Percentiles rank a stretch among this genome's conserved stretches.
Conservation (phyloP, 1,140 invertebrate genomes). For the Formica exsecta region DNA sequence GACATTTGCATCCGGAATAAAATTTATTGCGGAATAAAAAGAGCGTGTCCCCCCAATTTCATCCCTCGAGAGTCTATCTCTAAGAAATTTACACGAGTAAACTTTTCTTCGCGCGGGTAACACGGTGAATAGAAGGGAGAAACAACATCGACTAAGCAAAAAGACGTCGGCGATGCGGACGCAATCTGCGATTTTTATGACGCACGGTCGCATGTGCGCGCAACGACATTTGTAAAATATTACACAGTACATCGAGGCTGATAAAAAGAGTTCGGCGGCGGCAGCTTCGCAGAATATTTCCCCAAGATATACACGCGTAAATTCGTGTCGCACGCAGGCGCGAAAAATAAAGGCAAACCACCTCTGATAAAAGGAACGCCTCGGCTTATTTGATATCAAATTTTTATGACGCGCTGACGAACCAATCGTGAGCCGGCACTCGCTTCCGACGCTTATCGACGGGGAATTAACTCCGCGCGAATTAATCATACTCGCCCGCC, state of each 20-base stretch:
- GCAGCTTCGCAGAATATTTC: constrained; percentile 15
- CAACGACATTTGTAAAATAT: constrained; percentile 64
- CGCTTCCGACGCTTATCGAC: constrained; percentile 57
- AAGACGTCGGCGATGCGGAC: constrained; percentile 30
- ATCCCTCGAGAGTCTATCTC: neutral
- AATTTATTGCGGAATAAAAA: constrained; percentile 56
- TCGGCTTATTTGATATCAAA: neutral
- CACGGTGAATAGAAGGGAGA: constrained; percentile 3
- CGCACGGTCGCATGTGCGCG: constrained; percentile 55
- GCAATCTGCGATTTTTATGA: constrained; percentile 64
- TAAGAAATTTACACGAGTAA: constrained; percentile 53
- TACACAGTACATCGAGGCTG: constrained; percentile 35
- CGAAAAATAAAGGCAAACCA: neutral
- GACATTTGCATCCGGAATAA: constrained; percentile 40
- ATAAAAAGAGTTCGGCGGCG: neutral
- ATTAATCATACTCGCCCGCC: constrained; percentile 76
- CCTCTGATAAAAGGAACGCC: neutral
- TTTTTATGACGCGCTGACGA: constrained; percentile 20
- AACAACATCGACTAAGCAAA: constrained; percentile 35
- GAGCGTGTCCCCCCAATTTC: constrained; percentile 14
- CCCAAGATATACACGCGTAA: constrained; percentile 42
- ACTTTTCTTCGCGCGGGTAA: constrained; percentile 12
- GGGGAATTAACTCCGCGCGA: constrained; percentile 54
- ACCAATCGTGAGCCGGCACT: neutral
- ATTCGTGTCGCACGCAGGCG: constrained; percentile 8